Percentiles rank a stretch among this genome's conserved stretches.
Conservation (phyloP, 2,113 vertebrate species). For the Neomonachus schauinslandi region DNA sequence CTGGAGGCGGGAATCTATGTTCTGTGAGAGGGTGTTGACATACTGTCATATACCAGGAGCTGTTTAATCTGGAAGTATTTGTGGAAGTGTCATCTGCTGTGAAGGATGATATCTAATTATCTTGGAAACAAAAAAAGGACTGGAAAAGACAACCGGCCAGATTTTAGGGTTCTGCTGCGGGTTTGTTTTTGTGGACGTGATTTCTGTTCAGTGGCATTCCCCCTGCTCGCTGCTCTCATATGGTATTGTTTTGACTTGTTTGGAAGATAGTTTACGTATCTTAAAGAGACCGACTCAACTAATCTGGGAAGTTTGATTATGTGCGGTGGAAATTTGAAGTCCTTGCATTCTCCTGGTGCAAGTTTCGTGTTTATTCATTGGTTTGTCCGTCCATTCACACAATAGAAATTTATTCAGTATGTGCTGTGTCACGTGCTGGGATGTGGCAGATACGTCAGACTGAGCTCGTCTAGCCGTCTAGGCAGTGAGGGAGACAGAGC, state of each 20-base stretch:
- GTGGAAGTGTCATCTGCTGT: neutral
- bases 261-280: constrained; percentile 26
- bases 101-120: constrained; percentile 22
- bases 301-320: neutral
- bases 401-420: neutral
- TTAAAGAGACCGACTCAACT: neutral
- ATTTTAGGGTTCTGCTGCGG: neutral
- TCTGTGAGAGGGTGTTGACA: neutral
- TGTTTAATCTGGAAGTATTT: constrained; percentile 46
- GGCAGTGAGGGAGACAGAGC: neutral
- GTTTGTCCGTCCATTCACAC: neutral
- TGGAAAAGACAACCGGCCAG: neutral
- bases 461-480: neutral
- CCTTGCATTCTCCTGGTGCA: neutral
- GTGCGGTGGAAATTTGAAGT: neutral
- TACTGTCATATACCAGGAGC: neutral
- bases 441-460: accelerated
- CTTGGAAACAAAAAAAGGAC: neutral
- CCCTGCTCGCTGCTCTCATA: neutral
- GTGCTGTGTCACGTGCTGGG: neutral
- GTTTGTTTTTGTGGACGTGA: constrained; percentile 17
- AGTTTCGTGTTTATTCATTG: neutral
- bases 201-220: neutral
- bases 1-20: neutral
- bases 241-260: constrained; percentile 51